These are phyloP conservation scores for Eristalis arbustorum DNA, from an alignment of 2,888 invertebrate genomes.

Conservation along the genomic window DNA sequence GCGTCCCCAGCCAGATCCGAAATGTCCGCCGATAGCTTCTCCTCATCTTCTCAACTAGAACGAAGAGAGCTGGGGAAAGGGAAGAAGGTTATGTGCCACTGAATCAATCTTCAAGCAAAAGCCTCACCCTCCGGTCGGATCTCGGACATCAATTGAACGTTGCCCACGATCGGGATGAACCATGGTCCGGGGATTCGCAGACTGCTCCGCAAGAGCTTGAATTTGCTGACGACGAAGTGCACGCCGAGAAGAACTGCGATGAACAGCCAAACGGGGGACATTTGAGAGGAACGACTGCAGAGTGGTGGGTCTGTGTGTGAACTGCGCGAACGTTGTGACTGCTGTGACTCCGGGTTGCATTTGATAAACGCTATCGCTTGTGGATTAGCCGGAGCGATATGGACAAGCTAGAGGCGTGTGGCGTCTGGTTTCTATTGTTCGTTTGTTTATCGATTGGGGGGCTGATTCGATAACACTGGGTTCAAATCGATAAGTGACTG, in stretches of 20 bases:
- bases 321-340: background rate
- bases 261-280: slow-evolving; percentile 44
- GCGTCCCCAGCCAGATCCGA: slow-evolving; percentile 77
- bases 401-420: background rate
- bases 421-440: background rate
- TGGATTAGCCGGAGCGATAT: background rate
- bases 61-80: slow-evolving; percentile 73
- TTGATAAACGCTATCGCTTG: background rate
- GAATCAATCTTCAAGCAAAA: background rate
- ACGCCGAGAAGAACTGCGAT: slow-evolving; percentile 15
- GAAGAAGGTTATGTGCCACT: background rate
- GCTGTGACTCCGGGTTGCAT: background rate
- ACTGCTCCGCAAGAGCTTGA: slow-evolving; percentile 72
- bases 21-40: slow-evolving; percentile 74
- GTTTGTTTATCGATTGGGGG: background rate
- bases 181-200: slow-evolving; percentile 76
- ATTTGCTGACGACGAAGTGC: slow-evolving; percentile 70
- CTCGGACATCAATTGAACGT: slow-evolving; percentile 77
- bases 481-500: background rate
- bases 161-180: slow-evolving; percentile 77
- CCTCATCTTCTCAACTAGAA: slow-evolving; percentile 74
- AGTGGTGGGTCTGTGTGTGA: background rate
- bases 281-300: background rate
- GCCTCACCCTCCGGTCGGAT: slow-evolving; percentile 77
- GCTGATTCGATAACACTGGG: slow-evolving; percentile 5